Percentiles rank a stretch among this genome's conserved stretches.
Evolutionary conservation across 2,888 invertebrate species (phyloP).

Genomic region (Philopedon plagiatum): DNA sequence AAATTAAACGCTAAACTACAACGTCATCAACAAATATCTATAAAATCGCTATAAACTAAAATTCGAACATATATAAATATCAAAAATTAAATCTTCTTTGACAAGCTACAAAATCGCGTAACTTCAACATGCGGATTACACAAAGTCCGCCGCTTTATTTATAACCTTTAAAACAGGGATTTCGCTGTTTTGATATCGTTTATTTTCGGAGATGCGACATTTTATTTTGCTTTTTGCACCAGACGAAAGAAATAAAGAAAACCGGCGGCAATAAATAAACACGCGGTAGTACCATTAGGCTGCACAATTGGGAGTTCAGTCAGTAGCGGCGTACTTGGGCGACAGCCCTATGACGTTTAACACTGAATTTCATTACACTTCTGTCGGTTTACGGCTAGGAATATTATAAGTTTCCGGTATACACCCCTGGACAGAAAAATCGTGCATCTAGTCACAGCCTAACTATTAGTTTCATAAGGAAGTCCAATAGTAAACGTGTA

Average conservation of each 20-base stretch:
- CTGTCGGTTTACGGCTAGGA: no score
- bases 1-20: background rate
- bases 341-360: no score
- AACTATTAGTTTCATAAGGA: no score
- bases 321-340: no score
- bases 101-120: slow-evolving; percentile 39
- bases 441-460: no score
- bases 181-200: slow-evolving; percentile 52
- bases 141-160: slow-evolving; percentile 50
- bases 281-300: slow-evolving; percentile 21
- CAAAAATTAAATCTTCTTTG: slow-evolving; percentile 38
- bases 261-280: slow-evolving; percentile 47
- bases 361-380: no score
- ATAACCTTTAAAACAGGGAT: slow-evolving; percentile 52
- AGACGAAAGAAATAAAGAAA: slow-evolving; percentile 52
- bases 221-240: slow-evolving; percentile 46
- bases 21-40: no score
- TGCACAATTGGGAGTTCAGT: no score
- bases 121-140: slow-evolving; percentile 46
- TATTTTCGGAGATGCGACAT: slow-evolving; percentile 51
- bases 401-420: no score
- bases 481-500: no score
- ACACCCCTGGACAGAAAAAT: no score
- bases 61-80: slow-evolving; percentile 34
- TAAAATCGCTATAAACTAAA: slow-evolving; percentile 14